phyloP scores from a whole-genome alignment of 2,113 vertebrate genomes.

The Microcebus griseorufus region DNA sequence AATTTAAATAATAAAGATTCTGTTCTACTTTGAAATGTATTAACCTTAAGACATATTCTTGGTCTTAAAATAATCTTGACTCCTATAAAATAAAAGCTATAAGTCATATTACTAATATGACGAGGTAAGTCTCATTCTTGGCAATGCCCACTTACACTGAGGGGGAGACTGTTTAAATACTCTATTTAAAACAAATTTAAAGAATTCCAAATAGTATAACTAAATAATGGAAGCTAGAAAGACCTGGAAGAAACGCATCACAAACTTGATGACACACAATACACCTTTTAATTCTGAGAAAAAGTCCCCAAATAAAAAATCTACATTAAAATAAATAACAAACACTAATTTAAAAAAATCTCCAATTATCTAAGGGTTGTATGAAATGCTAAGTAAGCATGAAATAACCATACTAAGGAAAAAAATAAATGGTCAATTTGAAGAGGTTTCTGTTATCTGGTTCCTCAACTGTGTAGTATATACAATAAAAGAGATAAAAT shows the following conservation, averaged over 20 bases:
- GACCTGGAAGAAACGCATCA: background rate
- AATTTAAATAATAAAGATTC: background rate
- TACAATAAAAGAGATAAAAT: background rate
- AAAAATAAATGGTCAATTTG: background rate
- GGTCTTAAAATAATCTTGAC: conserved; percentile 38
- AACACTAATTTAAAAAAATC: background rate
- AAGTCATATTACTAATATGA: background rate
- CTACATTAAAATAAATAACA: conserved; percentile 36
- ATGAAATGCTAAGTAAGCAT: conserved; percentile 11
- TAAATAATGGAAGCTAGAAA: conserved; percentile 3
- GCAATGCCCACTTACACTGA: background rate
- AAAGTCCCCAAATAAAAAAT: background rate
- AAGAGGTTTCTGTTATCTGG: background rate
- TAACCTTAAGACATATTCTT: conserved; percentile 2
- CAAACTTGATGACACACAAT: background rate
- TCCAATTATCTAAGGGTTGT: background rate
- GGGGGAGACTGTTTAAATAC: background rate
- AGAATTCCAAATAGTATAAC: background rate
- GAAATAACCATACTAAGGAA: background rate
- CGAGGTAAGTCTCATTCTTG: background rate
- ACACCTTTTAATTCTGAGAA: background rate
- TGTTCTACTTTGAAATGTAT: conserved; percentile 4
- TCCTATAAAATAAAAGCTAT: background rate
- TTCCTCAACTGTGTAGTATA: background rate
- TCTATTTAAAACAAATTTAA: background rate